Conservation (phyloP, 2,888 invertebrate species). For the Ashinkailepas kermadecensis region DNA sequence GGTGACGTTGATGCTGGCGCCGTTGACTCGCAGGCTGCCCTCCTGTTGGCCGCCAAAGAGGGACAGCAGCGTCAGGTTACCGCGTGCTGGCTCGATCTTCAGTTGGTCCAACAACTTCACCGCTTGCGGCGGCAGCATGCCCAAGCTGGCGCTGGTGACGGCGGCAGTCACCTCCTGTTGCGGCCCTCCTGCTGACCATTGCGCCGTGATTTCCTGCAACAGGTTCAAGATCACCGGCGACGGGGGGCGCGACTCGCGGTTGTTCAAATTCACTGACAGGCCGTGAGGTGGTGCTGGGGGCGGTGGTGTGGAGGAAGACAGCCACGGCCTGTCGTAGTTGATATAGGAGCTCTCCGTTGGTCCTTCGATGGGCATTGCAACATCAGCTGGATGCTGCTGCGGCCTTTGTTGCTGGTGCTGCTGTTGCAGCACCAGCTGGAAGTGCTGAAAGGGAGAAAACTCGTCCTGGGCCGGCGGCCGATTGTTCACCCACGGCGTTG, state of each 20-base stretch:
- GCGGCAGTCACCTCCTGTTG: background rate
- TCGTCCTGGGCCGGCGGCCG: too few relatives aligned
- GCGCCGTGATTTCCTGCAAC: background rate
- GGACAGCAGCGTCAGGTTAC: background rate
- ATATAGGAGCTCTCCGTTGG: background rate
- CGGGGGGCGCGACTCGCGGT: background rate
- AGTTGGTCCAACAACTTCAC: background rate
- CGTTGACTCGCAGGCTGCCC: background rate
- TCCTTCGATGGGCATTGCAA: background rate
- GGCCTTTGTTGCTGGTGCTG: too few relatives aligned
- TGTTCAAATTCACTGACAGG: background rate
- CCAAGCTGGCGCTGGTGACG: background rate
- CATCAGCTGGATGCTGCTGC: too few relatives aligned
- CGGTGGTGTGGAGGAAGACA: background rate
- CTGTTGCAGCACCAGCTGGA: too few relatives aligned
- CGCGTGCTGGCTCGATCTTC: background rate
- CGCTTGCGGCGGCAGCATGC: background rate
- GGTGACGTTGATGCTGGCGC: background rate
- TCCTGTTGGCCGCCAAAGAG: background rate
- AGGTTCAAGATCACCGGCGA: background rate
- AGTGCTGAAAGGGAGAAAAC: background rate
- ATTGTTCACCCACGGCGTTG: background rate
- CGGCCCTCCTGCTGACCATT: background rate
- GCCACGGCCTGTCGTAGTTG: background rate
- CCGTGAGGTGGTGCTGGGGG: too few relatives aligned